A percentile compares a stretch with the other conserved stretches of the same genome.
Conservation (phyloP, 2,888 invertebrate species). For the Drosophila nigritarsus region DNA sequence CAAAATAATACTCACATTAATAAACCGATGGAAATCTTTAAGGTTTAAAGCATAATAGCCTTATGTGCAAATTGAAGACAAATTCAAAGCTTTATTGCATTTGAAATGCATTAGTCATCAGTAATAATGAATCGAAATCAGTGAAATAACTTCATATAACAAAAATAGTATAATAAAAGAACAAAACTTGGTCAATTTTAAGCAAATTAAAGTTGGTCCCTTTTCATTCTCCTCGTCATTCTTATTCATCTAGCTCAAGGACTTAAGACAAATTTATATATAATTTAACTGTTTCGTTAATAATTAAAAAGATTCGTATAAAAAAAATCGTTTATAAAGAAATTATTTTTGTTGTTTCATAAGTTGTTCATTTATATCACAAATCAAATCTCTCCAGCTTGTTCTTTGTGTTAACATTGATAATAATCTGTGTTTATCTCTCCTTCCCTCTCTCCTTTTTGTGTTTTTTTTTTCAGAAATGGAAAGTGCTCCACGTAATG, state of each 20-base stretch:
- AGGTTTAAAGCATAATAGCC: not conserved
- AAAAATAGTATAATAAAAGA: not conserved
- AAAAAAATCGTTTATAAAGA: no score
- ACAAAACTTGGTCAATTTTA: not conserved
- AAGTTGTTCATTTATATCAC: not conserved
- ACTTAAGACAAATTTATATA: not conserved
- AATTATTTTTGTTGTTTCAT: not conserved
- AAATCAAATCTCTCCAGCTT: not conserved
- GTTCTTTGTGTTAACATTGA: constrained; percentile 20
- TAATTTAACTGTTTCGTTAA: not conserved
- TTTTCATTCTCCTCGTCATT: not conserved
- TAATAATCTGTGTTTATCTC: constrained; percentile 22
- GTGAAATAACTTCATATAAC: not conserved
- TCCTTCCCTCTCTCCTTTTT: not conserved
- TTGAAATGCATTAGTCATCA: not conserved
- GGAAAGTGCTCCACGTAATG: constrained; percentile 96
- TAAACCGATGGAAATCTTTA: not conserved
- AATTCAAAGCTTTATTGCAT: not conserved
- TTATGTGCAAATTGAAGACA: not conserved
- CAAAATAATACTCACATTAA: not conserved
- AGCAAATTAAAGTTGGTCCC: not conserved
- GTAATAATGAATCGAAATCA: not conserved
- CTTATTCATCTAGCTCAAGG: not conserved
- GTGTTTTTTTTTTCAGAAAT: constrained; percentile 89
- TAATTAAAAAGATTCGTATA: not conserved